These are phyloP conservation scores for Liopterus haemorrhoidalis DNA, from an alignment of 2,888 invertebrate species.

Conservation along the genomic window DNA sequence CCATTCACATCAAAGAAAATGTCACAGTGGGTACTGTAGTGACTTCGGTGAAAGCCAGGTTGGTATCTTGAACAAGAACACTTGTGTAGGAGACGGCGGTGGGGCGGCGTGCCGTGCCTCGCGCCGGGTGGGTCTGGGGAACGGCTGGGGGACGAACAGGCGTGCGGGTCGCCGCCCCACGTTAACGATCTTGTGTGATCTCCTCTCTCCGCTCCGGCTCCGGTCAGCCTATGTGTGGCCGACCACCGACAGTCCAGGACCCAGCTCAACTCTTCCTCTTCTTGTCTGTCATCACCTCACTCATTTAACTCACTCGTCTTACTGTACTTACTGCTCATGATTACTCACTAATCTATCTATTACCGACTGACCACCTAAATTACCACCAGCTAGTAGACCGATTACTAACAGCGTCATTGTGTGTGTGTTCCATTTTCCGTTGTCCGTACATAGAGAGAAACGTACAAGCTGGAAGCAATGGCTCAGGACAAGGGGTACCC, in stretches of 20 bases:
- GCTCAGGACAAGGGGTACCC: slow-evolving; percentile 97
- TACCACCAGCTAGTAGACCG: slow-evolving; percentile 34
- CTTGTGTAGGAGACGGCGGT: slow-evolving; percentile 34
- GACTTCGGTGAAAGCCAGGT: slow-evolving; percentile 97
- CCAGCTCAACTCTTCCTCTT: slow-evolving; percentile 33
- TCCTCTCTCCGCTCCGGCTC: slow-evolving; percentile 23
- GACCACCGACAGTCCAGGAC: no score
- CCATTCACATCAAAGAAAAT: slow-evolving; percentile 97
- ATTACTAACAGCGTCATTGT: slow-evolving; percentile 13
- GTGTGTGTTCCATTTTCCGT: slow-evolving; percentile 40
- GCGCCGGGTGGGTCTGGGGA: slow-evolving; percentile 43
- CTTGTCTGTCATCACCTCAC: slow-evolving; percentile 25
- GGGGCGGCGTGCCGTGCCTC: slow-evolving; percentile 49
- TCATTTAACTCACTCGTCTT: background rate
- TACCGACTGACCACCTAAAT: slow-evolving; percentile 31
- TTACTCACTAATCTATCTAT: slow-evolving; percentile 1
- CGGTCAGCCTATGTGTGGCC: no score
- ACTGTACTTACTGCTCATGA: background rate
- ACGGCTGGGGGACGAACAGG: slow-evolving; percentile 37
- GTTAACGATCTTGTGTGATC: no score
- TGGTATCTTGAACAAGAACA: slow-evolving; percentile 56
- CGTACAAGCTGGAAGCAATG: slow-evolving; percentile 96
- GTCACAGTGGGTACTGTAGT: slow-evolving; percentile 98
- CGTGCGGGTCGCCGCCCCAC: slow-evolving; percentile 26
- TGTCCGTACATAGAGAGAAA: slow-evolving; percentile 85